Base-by-base conservation (phyloP, 2,797 vertebrate species). In the Gambusia yucatana region DNA sequence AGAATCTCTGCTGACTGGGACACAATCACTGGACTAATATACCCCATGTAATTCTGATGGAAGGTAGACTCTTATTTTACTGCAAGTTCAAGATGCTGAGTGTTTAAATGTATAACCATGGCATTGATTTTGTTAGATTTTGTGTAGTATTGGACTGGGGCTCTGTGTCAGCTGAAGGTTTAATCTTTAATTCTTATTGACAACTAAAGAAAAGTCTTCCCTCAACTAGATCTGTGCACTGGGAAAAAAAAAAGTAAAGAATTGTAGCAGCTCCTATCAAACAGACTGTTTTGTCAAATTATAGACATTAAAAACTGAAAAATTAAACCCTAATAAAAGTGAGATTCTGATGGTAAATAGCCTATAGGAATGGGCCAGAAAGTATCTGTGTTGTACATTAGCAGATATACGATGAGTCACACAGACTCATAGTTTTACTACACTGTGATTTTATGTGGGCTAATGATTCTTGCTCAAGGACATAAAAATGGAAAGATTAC, bases 401-500 rank as follows among this genome's bases (percentile, higher is more conserved):
- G 20, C 36, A 67, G 65, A 67, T 11, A n/a, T 67, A 67, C 9
- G 30, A 63, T 65, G 36, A 41, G 39, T 25, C 9, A 67, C 63
- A 25, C 36, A 67, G 36, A 43, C 22, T 67, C 55, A 17, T 59
- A 6, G 30, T 73, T 76, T 71, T 47, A 67, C 71, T 69, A 17
- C 33, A 50, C 0, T 1, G 36, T 59, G 61, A 77, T 77, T 79
- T 79, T 50, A 65, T 67, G 65, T 13, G 39, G 65, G 36, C 36
- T 67, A 41, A 67, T 43, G 65, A 67, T 43, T 67, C 30, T 17
- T 47, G 36, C 55, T 20, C 76, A 77, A 77, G 70, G 67, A 71
- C n/a, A 70, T 25, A 77, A 30, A 77, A n/a, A 57, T 55, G n/a
- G 17, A 22, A 65, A 73, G 10, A 41, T 16, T 33, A 67, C 50